Evolutionary conservation across 2,113 vertebrate genomes (phyloP), one percentile per base, ranked within the genome.

Genomic region (Baryphthengus martii): DNA sequence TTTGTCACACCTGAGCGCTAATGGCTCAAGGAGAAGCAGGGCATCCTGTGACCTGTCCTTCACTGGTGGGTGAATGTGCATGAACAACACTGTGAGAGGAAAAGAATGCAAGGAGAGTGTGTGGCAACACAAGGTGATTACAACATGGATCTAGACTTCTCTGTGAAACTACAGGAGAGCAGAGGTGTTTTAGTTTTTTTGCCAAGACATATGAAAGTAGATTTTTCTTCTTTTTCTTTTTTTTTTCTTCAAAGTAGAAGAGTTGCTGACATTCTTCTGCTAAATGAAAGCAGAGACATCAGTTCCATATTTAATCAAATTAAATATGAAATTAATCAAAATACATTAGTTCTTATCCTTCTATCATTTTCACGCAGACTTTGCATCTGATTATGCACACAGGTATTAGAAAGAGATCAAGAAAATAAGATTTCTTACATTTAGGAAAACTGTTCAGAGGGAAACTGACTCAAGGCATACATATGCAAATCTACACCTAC

Each of bases 61-160:
- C 49, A n/a, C 23, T 35, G 26, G 17, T 44, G 20, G 8, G 21
- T 49, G 61, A 74, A 45, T 15, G 10, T 3, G 2, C 9, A 6
- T 31, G 37, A 89, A 11, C 9, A 78, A 24, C 26, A n/a, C 4
- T 18, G 12, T 3, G 17, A 0, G 2, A 5, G 2, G 3, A 26
- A 63, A 72, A 47, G 13, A 70, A 17, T 10, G 35, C 11, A 50
- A 44, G 24, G 6, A 85, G 13, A 16, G 49, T 39, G 7, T 52
- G 35, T 56, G 28, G 37, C 37, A 81, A 50, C 52, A 58, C 15
- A n/a, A 66, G 56, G 24, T 52, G 24, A 35, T 45, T 58, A 42
- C 26, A 50, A 11, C 2, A 0, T 8, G 7, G 17, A 55, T 29
- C 10, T 63, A 63, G 21, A 63, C 6, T 18, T 79, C 33, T 33